phyloP scores from a whole-genome alignment of 2,888 invertebrate species.

The Automeris io region DNA sequence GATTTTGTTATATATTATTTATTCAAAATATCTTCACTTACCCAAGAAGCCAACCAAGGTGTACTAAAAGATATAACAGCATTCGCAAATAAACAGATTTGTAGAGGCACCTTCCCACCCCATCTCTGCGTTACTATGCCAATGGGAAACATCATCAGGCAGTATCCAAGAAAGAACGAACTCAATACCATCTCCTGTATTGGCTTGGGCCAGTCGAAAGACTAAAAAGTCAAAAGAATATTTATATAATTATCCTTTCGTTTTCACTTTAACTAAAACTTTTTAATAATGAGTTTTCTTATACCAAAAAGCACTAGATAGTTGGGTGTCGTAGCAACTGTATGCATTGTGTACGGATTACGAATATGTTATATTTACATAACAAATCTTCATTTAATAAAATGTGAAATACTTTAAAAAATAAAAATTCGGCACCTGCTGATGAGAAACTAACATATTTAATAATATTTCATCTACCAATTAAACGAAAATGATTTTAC shows the following conservation, averaged over 20 bases:
- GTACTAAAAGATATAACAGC: conserved; percentile 29
- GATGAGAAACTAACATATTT: no score
- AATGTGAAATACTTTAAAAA: no score
- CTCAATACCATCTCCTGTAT: conserved; percentile 49
- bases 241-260: background rate
- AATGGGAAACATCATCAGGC: conserved; percentile 68
- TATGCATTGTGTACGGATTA: no score
- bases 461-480: no score
- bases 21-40: conserved; percentile 17
- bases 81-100: conserved; percentile 45
- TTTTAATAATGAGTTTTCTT: background rate
- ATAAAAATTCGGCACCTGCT: no score
- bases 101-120: conserved; percentile 77
- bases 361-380: no score
- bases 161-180: conserved; percentile 73
- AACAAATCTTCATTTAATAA: no score
- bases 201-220: conserved; percentile 42
- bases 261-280: background rate
- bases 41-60: conserved; percentile 42
- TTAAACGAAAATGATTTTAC: no score
- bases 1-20: background rate
- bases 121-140: conserved; percentile 76
- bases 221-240: conserved; percentile 25
- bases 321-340: no score
- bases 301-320: no score